Conservation (phyloP, 2,113 vertebrate genomes). For the Podilymbus podiceps region DNA sequence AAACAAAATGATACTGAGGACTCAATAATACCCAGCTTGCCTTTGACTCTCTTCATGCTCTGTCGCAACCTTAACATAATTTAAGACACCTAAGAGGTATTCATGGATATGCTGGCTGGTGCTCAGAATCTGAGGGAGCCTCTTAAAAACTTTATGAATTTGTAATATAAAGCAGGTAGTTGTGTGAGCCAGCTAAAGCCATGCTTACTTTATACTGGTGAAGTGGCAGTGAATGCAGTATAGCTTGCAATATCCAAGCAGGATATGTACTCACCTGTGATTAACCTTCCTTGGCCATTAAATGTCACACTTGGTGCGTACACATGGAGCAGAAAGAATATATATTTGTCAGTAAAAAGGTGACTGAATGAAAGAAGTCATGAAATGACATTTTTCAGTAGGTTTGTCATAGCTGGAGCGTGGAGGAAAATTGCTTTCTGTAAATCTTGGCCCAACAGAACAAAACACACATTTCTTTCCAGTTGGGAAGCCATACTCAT, state of each 20-base stretch:
- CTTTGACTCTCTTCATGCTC: background rate
- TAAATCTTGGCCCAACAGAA: conserved; percentile 79
- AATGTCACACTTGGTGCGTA: conserved; percentile 69
- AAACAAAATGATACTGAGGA: background rate
- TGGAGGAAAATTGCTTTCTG: conserved; percentile 80
- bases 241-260: conserved; percentile 14
- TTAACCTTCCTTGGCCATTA: conserved; percentile 72
- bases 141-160: conserved; percentile 37
- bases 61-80: background rate
- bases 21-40: background rate
- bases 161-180: conserved; percentile 16
- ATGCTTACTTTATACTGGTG: background rate
- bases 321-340: conserved; percentile 61
- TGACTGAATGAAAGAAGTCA: conserved; percentile 72
- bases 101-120: background rate
- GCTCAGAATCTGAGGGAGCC: background rate
- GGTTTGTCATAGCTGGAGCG: conserved; percentile 74
- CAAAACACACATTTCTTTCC: conserved; percentile 79
- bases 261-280: conserved; percentile 53
- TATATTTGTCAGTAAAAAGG: conserved; percentile 68
- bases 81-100: background rate
- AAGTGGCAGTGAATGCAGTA: background rate
- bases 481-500: conserved; percentile 74
- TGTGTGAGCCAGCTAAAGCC: background rate
- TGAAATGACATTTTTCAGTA: conserved; percentile 77